Base-by-base conservation (phyloP, 2,113 vertebrate species). In the Vidua chalybeata region DNA sequence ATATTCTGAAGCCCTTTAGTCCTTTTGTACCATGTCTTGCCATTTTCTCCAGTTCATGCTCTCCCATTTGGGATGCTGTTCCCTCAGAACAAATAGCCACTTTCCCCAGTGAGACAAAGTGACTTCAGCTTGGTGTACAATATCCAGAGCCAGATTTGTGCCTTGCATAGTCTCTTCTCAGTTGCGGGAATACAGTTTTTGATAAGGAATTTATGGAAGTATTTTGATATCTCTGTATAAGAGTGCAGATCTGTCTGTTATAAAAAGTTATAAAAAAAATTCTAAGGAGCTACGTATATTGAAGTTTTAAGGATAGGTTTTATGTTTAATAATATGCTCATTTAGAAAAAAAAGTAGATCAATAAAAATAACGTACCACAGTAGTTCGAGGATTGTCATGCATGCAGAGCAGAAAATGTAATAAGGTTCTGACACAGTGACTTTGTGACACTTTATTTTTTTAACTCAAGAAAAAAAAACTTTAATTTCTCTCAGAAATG, bases 91-190 rank as follows among this genome's bases (percentile, higher is more conserved):
- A 59, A 84, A n/a, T 4, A 56, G 54, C 41, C 52, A 16, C 11
- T 3, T 39, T 33, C 13, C 22, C 7, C n/a, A 48, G 7, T 20
- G 26, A 78, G 67, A 21, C 15, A 92, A 79, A 72, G 3, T 46
- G 62, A 80, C 13, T 83, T 89, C 18, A 73, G 2, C 23, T 33
- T 64, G 4, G 6, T 68, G 15, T 54, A 51, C 11, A 39, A 30
- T 22, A 67, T 31, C 51, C 62, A 81, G 24, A 81, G 17, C 26
- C 59, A 89, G 19, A 71, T 31, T 78, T 0, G 0, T 0, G 0
- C 16, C 24, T 66, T 86, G 6, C 15, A 19, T 35, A 16, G 33
- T 64, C 22, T 66, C 7, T 73, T 84, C 64, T 87, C 43, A 28
- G 51, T 67, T 75, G 7, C 55, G 9, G 30, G 23, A 63, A 84